phyloP scores from a whole-genome alignment of 2,113 vertebrate genomes.

The Falco punctatus region DNA sequence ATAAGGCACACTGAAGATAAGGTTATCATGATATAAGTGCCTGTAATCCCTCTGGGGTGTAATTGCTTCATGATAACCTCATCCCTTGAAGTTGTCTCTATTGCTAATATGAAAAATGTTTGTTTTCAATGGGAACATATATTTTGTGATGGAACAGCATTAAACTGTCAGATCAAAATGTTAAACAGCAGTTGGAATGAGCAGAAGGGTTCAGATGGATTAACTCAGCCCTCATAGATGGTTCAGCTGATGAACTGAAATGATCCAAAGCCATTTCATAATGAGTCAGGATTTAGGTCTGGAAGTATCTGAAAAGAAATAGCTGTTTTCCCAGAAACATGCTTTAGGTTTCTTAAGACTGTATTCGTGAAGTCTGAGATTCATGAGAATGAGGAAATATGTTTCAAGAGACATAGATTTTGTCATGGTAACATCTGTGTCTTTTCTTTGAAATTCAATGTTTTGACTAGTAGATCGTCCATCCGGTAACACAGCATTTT shows the following conservation, averaged over 20 bases:
- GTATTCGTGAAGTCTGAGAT: background rate
- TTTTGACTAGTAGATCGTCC: background rate
- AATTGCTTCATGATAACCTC: constrained; percentile 68
- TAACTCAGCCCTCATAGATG: constrained; percentile 28
- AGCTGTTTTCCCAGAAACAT: constrained; percentile 17
- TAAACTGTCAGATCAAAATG: constrained; percentile 69
- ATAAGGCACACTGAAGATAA: constrained; percentile 57
- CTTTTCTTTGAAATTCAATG: background rate
- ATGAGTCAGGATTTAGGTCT: constrained; percentile 29
- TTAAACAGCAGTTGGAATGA: constrained; percentile 56
- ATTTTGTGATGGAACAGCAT: constrained; percentile 55
- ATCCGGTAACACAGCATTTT: background rate
- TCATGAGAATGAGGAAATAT: background rate
- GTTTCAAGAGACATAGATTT: background rate
- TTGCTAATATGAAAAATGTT: constrained; percentile 67
- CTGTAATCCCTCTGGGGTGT: constrained; percentile 56
- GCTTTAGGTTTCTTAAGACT: background rate
- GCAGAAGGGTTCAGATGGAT: constrained; percentile 54
- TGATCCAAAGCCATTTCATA: background rate
- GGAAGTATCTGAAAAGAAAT: constrained; percentile 34
- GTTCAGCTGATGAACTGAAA: constrained; percentile 25
- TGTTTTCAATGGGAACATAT: constrained; percentile 64
- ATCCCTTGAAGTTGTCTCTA: constrained; percentile 49
- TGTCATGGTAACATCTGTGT: background rate
- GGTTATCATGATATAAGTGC: constrained; percentile 64